Base-by-base conservation (phyloP, 2,797 vertebrate species). In the Pristis pectinata region DNA sequence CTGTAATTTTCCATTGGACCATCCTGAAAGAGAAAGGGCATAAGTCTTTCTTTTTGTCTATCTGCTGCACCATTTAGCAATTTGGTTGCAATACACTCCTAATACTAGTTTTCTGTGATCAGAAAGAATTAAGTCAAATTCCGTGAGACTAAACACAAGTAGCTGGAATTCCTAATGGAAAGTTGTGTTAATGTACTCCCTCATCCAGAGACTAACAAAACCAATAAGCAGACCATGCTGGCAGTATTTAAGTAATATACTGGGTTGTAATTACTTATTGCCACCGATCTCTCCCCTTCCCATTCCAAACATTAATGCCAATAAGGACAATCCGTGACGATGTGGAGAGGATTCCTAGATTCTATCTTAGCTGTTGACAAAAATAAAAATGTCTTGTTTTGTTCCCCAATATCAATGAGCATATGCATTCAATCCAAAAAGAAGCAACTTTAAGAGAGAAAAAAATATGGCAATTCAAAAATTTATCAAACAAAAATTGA, bases 311-410 rank as follows among this genome's bases (percentile, higher is more conserved):
- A 72, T 30, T 19, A 67, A 91, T 24, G 17, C n/a, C 87, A 91
- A 41, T 24, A 22, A 64, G n/a, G 30, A 37, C n/a, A 91, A 91
- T 91, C 87, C 56, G 56, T 53, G 27, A 24, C 11, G 34, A 2
- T 64, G 67, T 59, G 8, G 61, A 37, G n/a, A 37, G 87, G 19
- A 91, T 24, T 9, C 91, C 87, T 67, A 61, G 59, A 67, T 91
- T 64, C 67, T 37, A 67, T 91, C n/a, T 67, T 64, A 64, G 56
- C 53, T 89, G 85, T 89, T 56, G 89, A 53, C 85, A 89, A 56
- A n/a, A 10, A 87, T 91, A 64, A 91, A 24, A 41, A 41, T 19
- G 15, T 15, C n/a, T 15, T 67, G n/a, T 22, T 91, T 64, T 87
- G 91, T 67, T 67, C 59, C n/a, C 87, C 19, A 41, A 10, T n/a